Evolutionary conservation across 30 jellyfish, hydroid and myxozoan genomes (phyloP), one percentile per base, ranked within the genome.

Genomic region (Cassiopea andromeda): DNA sequence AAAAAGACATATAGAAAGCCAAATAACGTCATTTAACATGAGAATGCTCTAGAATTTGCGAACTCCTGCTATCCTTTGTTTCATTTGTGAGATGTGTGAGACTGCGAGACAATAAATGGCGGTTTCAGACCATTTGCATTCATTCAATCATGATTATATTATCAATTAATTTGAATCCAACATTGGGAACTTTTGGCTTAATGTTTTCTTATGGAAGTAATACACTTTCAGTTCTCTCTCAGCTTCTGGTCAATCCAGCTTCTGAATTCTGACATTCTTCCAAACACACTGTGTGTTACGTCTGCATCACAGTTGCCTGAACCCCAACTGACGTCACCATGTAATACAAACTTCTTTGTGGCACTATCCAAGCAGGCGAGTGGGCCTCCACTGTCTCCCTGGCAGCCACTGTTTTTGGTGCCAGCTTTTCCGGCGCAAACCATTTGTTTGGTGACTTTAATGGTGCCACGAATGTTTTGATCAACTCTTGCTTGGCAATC

Each of bases 341-440:
- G 98, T 67, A 93, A 80, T 17, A 75, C 87, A 89, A 72, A 93
- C 60, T 72, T 75, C 45, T 93, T 93, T 45, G 87, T 16, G 27
- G 88, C 2, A 9, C 54, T 61, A 46, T 88, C 66, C 83, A 82
- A 60, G 88, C 98, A 93, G 45, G 89, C 98, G 57, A 83, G 82
- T 8, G 98, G 98, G 12, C 98, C 98, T 59, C 98, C 98, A 69
- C 97, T 89, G 83, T 93, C 98, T 44, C 98, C 98, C 47, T 93
- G 98, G 96, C 98, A 93, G 69, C 98, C 98, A 60, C 97, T 95
- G 57, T 82, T 74, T 48, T 85, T 92, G 9, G 77, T 38, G 43
- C 98, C 98, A 19, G 58, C 92, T 44, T 69, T 68, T 16, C 96
- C 96, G 1, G 90, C 96, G 83, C 96, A 89, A 2, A 89, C 84